Evolutionary conservation across 2,113 vertebrate species (phyloP).

Genomic region (Zootoca vivipara): DNA sequence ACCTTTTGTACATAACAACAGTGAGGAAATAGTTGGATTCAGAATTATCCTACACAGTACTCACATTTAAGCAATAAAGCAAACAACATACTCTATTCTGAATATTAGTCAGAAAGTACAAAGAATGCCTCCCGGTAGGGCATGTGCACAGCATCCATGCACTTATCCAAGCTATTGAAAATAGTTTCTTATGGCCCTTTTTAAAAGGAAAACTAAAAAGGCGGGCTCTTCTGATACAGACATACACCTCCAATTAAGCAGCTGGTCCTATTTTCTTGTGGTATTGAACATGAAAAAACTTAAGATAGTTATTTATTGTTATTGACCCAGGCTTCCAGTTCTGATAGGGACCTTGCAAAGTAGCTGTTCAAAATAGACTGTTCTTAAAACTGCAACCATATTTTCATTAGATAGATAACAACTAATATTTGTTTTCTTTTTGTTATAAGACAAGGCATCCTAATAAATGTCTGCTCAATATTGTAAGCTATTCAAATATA

Average conservation of each 20-base stretch:
- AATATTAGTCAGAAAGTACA: slow-evolving; percentile 6
- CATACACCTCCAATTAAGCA: background rate
- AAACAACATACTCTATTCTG: background rate
- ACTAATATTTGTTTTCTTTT: background rate
- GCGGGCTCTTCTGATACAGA: background rate
- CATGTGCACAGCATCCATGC: background rate
- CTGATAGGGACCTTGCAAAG: background rate
- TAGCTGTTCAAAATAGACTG: background rate
- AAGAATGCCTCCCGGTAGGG: too few species aligned
- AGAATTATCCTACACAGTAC: background rate
- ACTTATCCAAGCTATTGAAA: background rate
- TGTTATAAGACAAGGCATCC: background rate
- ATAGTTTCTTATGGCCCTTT: background rate
- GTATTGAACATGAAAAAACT: background rate
- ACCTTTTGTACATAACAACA: background rate
- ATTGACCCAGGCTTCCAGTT: background rate
- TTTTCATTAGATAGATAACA: background rate
- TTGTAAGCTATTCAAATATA: background rate
- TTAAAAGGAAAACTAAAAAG: background rate
- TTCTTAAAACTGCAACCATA: background rate
- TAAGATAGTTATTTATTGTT: background rate
- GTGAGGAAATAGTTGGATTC: background rate
- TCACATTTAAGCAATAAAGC: slow-evolving; percentile 6
- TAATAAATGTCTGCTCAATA: background rate
- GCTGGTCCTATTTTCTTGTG: background rate